A percentile compares a stretch with the other conserved stretches of the same genome.
Conservation (phyloP, 92 coral and sea anemone genomes). For the Porites evermanni region DNA sequence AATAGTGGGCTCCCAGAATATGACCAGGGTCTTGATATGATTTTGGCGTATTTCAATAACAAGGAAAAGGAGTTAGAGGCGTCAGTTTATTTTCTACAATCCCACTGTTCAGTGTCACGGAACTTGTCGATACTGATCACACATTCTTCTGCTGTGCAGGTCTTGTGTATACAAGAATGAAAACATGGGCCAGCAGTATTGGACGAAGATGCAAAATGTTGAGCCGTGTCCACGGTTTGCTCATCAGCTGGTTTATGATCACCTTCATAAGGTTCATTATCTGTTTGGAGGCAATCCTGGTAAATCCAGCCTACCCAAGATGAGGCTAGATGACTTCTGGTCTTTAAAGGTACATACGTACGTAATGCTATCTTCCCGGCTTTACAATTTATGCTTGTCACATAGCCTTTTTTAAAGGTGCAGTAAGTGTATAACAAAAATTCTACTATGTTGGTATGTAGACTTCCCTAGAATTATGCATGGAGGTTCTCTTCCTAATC, state of each 20-base stretch:
- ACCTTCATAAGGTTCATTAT: constrained; percentile 87
- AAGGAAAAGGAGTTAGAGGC: too few relatives aligned
- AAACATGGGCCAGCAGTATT: constrained; percentile 94
- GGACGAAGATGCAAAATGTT: constrained; percentile 95
- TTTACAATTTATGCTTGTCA: too few relatives aligned
- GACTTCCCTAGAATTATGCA: too few relatives aligned
- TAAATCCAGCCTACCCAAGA: constrained; percentile 88
- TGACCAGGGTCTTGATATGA: too few relatives aligned
- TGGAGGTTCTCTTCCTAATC: too few relatives aligned
- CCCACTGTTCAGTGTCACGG: background rate
- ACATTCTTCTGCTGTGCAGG: constrained; percentile 37
- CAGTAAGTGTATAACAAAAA: too few relatives aligned
- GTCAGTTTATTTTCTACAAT: too few relatives aligned
- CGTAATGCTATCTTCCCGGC: background rate
- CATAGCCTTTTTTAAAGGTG: too few relatives aligned
- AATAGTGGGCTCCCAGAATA: too few relatives aligned
- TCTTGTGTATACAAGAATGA: constrained; percentile 98
- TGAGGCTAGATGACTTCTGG: constrained; percentile 99
- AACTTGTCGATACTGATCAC: background rate
- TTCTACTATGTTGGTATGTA: too few relatives aligned
- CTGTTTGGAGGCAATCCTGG: constrained; percentile 99
- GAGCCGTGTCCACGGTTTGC: constrained; percentile 99
- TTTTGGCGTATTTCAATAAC: too few relatives aligned
- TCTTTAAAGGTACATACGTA: constrained; percentile 76
- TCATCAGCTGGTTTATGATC: constrained; percentile 95